phyloP scores from a whole-genome alignment of 2,888 invertebrate species.

The Tridacna crocea region DNA sequence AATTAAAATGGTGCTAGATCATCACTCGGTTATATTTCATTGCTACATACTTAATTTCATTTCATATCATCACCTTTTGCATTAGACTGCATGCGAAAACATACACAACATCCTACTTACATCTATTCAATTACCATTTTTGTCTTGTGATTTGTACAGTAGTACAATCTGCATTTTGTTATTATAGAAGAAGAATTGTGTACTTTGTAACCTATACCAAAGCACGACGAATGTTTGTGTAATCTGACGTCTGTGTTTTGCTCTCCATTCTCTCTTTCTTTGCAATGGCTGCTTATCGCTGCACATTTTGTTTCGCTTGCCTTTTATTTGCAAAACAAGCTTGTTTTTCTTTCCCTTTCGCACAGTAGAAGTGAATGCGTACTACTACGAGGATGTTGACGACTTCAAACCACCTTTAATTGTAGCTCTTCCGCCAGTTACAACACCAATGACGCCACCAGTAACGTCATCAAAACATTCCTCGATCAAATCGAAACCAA shows the following conservation, averaged over 20 bases:
- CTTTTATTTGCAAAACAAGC: constrained; percentile 40
- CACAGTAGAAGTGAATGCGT: constrained; percentile 78
- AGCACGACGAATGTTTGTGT: constrained; percentile 17
- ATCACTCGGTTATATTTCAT: too few relatives aligned
- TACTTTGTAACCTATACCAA: neutral
- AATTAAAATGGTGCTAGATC: too few relatives aligned
- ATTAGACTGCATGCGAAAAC: too few relatives aligned
- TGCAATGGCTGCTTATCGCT: constrained; percentile 24
- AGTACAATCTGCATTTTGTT: neutral
- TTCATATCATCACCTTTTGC: too few relatives aligned
- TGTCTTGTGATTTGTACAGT: neutral
- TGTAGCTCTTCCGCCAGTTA: constrained; percentile 77
- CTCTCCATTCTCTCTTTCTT: neutral
- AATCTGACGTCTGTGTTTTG: neutral
- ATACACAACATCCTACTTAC: too few relatives aligned
- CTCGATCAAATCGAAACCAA: constrained; percentile 58
- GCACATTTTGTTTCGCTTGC: constrained; percentile 31
- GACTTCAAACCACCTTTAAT: constrained; percentile 80
- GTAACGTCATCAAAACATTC: constrained; percentile 63
- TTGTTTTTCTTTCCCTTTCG: constrained; percentile 55
- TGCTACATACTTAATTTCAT: too few relatives aligned
- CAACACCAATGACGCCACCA: constrained; percentile 64
- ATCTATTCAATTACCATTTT: neutral
- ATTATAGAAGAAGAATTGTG: neutral
- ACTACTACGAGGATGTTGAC: constrained; percentile 81